phyloP scores from a whole-genome alignment of 23 tunicate genomes.

The Styela clava region DNA sequence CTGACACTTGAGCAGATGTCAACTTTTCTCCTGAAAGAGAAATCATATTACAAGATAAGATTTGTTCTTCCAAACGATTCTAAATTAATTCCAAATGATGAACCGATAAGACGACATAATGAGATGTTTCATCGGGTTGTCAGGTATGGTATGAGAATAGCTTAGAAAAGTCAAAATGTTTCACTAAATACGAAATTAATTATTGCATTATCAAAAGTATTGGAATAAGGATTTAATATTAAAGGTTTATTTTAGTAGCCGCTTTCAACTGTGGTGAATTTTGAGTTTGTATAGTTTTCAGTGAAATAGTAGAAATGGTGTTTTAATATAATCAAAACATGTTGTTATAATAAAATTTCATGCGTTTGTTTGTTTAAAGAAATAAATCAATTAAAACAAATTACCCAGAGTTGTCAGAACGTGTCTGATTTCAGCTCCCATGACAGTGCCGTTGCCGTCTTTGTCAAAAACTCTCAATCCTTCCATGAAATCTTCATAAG shows the following conservation, averaged over 20 bases:
- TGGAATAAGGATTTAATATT: neutral
- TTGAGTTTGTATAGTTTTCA: neutral
- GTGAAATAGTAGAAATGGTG: neutral
- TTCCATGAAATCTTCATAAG: slow-evolving; percentile 86
- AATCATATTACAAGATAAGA: neutral
- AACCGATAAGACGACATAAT: neutral
- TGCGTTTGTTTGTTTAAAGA: neutral
- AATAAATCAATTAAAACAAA: too few relatives aligned
- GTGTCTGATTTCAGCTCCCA: slow-evolving; percentile 97
- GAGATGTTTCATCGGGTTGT: neutral
- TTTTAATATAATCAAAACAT: neutral
- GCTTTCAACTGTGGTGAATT: too few relatives aligned
- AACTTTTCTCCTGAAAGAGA: slow-evolving; percentile 49
- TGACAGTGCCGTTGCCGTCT: slow-evolving; percentile 88
- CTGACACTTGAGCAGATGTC: slow-evolving; percentile 47
- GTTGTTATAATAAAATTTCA: too few relatives aligned
- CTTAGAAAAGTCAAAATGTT: neutral
- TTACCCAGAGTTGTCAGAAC: slow-evolving; percentile 82
- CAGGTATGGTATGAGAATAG: neutral
- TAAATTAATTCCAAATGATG: too few relatives aligned
- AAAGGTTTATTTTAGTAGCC: neutral
- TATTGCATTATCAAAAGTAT: neutral
- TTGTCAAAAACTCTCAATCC: slow-evolving; percentile 92
- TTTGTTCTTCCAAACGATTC: neutral
- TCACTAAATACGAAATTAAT: neutral